Conservation (phyloP, 1,140 invertebrate genomes). For the Rhyzopertha dominica region DNA sequence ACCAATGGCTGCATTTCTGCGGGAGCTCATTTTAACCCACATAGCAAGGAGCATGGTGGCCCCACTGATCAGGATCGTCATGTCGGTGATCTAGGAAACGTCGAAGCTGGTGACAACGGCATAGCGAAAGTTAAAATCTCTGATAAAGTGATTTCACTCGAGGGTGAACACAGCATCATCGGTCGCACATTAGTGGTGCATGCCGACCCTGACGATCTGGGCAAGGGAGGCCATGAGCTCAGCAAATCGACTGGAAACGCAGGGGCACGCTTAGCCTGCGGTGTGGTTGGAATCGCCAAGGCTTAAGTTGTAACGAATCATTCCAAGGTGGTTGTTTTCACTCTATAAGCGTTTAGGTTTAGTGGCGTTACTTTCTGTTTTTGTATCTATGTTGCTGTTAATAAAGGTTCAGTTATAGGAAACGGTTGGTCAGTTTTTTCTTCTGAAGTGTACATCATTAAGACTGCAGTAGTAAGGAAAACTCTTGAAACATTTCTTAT, state of each 20-base stretch:
- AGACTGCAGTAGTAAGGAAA: too few species aligned
- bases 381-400: too few species aligned
- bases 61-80: slow-evolving; percentile 72
- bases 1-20: slow-evolving; percentile 95
- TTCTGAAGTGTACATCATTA: too few species aligned
- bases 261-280: slow-evolving; percentile 90
- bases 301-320: too few species aligned
- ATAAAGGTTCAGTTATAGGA: too few species aligned
- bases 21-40: slow-evolving; percentile 93
- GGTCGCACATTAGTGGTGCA: slow-evolving; percentile 90
- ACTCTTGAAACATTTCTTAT: too few species aligned
- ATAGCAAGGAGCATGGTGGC: slow-evolving; percentile 77
- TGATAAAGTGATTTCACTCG: slow-evolving; percentile 69
- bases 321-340: too few species aligned
- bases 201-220: slow-evolving; percentile 92
- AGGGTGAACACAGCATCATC: slow-evolving; percentile 74
- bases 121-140: slow-evolving; percentile 72
- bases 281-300: slow-evolving; percentile 88
- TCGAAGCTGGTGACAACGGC: slow-evolving; percentile 66
- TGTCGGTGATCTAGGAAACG: slow-evolving; percentile 90
- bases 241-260: slow-evolving; percentile 97
- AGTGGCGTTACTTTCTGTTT: too few species aligned
- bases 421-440: too few species aligned
- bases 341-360: too few species aligned
- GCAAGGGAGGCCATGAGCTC: slow-evolving; percentile 86